Conservation (phyloP, 64 coral and sea anemone genomes). For the Actinia equina region DNA sequence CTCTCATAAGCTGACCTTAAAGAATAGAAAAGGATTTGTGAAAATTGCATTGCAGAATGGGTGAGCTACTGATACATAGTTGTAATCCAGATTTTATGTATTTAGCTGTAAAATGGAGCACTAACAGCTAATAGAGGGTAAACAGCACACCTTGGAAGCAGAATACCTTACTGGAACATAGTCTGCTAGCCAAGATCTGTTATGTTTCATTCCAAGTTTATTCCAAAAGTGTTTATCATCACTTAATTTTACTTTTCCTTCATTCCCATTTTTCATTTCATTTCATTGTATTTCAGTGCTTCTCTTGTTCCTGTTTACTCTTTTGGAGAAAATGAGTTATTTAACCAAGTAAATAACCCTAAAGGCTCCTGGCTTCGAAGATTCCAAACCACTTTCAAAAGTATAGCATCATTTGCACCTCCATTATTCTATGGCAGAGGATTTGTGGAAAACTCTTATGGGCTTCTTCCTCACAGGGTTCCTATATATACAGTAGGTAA, state of each 20-base stretch:
- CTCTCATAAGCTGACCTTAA: conserved; percentile 67
- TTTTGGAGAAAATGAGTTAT: conserved; percentile 99
- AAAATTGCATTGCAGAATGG: conserved; percentile 76
- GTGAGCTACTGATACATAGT: conserved; percentile 7
- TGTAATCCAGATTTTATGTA: too few relatives aligned
- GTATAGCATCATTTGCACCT: conserved; percentile 87
- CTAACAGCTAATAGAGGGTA: too few relatives aligned
- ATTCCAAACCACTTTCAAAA: conserved; percentile 76
- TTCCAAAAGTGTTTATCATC: too few relatives aligned
- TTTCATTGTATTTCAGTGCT: conserved; percentile 47
- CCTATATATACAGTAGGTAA: conserved; percentile 89
- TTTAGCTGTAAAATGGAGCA: too few relatives aligned
- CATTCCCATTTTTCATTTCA: not conserved
- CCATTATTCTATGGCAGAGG: conserved; percentile 92
- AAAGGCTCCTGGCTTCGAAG: conserved; percentile 72
- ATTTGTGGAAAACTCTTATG: conserved; percentile 47
- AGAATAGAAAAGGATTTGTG: conserved; percentile 75
- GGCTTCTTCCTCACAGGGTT: conserved; percentile 71
- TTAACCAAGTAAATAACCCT: conserved; percentile 83
- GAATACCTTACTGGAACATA: too few relatives aligned
- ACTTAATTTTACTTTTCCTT: not conserved
- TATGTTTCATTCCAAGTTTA: too few relatives aligned
- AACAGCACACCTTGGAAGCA: too few relatives aligned
- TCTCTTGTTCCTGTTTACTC: conserved; percentile 96
- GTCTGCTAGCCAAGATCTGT: too few relatives aligned